These are phyloP conservation scores for Scaptomyza flava DNA, from an alignment of 2,888 invertebrate genomes.

Conservation along the genomic window DNA sequence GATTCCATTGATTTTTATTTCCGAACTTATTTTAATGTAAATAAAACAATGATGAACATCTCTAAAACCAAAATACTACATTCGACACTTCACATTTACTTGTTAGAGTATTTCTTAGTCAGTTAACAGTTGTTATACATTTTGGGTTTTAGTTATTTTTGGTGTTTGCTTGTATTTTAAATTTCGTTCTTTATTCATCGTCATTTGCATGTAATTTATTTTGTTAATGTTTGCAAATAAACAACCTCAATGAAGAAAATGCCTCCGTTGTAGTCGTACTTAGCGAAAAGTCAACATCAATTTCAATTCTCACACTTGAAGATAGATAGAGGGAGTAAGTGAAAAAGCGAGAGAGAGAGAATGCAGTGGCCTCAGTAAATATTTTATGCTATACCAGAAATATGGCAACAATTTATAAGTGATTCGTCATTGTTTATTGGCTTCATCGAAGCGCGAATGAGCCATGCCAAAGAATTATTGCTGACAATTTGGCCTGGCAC, in stretches of 20 bases:
- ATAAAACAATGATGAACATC: too few species aligned
- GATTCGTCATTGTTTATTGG: conserved; percentile 82
- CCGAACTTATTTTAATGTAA: too few species aligned
- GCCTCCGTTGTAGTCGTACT: conserved; percentile 42
- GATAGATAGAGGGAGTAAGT: background rate
- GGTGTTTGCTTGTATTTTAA: conserved; percentile 33
- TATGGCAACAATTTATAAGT: conserved; percentile 81
- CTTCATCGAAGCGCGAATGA: conserved; percentile 69
- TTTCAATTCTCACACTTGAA: conserved; percentile 75
- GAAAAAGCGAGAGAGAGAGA: background rate
- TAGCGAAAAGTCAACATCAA: conserved; percentile 69
- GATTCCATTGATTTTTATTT: too few species aligned
- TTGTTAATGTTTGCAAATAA: conserved; percentile 77
- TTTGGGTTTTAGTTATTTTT: conserved; percentile 21
- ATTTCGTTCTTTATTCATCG: conserved; percentile 21
- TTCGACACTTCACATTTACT: background rate
- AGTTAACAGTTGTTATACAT: background rate
- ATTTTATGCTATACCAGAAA: conserved; percentile 56
- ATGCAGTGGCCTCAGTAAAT: conserved; percentile 29
- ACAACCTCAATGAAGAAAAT: conserved; percentile 49
- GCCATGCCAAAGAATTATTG: conserved; percentile 68
- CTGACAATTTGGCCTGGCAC: conserved; percentile 58
- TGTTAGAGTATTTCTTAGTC: conserved; percentile 9
- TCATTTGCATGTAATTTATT: conserved; percentile 80
- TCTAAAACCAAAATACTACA: too few species aligned